Percentiles rank a stretch among this genome's conserved stretches.
Evolutionary conservation across 2,888 invertebrate species (phyloP).

Genomic region (Ophion obscuratus): DNA sequence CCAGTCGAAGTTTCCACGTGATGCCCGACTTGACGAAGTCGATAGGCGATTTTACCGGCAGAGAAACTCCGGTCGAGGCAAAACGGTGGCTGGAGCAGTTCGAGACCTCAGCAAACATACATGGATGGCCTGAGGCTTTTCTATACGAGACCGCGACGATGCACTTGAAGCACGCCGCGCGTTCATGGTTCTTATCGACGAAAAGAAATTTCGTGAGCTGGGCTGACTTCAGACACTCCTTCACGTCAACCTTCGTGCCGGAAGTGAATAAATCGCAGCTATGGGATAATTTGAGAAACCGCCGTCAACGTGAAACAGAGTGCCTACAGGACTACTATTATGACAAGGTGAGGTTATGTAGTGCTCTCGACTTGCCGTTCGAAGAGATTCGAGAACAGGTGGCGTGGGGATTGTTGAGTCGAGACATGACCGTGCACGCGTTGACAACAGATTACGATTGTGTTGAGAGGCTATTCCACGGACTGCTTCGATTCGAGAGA

Average conservation of each 20-base stretch:
- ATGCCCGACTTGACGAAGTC: constrained; percentile 54
- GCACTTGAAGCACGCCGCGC: constrained; percentile 39
- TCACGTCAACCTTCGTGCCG: constrained; percentile 42
- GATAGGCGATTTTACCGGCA: no score
- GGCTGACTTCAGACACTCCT: constrained; percentile 31
- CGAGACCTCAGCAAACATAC: constrained; percentile 40
- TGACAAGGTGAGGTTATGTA: constrained; percentile 59
- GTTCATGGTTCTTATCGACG: constrained; percentile 39
- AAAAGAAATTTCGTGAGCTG: constrained; percentile 45
- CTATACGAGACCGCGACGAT: constrained; percentile 34
- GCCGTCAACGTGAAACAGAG: constrained; percentile 44
- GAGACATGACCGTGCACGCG: constrained; percentile 54
- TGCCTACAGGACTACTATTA: constrained; percentile 55
- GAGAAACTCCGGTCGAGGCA: constrained; percentile 25
- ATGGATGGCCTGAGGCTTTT: constrained; percentile 41
- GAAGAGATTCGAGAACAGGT: constrained; percentile 51
- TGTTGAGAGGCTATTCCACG: constrained; percentile 21
- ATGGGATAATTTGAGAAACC: constrained; percentile 56
- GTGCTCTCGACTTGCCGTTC: constrained; percentile 42
- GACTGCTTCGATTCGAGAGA: constrained; percentile 1
- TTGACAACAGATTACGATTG: not conserved
- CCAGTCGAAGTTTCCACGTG: constrained; percentile 49
- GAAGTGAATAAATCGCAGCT: constrained; percentile 41
- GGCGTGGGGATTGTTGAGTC: constrained; percentile 32
- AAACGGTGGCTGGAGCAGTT: constrained; percentile 56